phyloP scores from a whole-genome alignment of 2,113 vertebrate species.

The Anser brachyrhynchus region DNA sequence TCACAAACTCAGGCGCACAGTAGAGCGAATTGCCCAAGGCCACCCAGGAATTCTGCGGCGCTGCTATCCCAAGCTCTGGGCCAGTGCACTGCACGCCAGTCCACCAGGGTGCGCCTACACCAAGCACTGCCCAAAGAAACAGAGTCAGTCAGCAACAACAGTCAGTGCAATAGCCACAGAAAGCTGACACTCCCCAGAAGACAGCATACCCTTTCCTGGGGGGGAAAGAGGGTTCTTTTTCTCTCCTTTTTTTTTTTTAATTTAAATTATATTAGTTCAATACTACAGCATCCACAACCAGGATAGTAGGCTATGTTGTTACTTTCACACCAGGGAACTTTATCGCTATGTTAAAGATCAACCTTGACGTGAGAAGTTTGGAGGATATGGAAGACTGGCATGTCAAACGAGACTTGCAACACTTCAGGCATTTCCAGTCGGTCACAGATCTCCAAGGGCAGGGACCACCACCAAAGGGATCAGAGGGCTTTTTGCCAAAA shows the following conservation, averaged over 20 bases:
- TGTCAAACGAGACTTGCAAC: accelerated
- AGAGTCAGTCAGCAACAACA: not conserved
- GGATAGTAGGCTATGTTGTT: accelerated
- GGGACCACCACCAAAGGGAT: not conserved
- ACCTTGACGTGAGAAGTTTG: not conserved
- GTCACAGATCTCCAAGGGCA: not conserved
- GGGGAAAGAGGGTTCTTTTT: not conserved
- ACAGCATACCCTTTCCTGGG: not conserved
- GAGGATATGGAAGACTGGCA: not conserved
- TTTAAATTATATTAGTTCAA: not conserved
- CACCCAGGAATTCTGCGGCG: not conserved
- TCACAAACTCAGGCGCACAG: not conserved
- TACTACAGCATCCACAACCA: not conserved
- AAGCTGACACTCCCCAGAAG: not conserved
- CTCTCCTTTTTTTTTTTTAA: no score
- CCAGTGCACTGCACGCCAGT: not conserved
- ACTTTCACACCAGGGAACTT: not conserved
- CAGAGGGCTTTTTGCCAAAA: not conserved
- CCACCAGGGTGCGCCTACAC: accelerated
- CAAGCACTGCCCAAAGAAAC: not conserved
- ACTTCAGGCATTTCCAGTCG: not conserved
- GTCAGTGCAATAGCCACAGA: not conserved
- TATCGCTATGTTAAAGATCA: not conserved
- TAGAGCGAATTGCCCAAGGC: not conserved
- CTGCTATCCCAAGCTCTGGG: not conserved